phyloP scores from a whole-genome alignment of 2,888 invertebrate species.

The Belgica antarctica region DNA sequence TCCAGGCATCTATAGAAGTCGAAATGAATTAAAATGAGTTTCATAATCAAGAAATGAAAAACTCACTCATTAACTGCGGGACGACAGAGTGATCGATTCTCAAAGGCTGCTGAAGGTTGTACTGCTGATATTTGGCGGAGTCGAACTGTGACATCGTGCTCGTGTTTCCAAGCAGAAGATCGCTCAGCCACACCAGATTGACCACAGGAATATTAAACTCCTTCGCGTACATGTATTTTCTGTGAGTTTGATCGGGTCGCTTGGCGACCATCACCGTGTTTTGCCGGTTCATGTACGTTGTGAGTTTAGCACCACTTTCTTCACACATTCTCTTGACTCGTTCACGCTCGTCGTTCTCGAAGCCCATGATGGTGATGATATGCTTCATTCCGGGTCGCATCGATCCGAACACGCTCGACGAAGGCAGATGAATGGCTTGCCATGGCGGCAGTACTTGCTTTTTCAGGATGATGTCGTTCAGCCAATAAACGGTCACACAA shows the following conservation, averaged over 20 bases:
- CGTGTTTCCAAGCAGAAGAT: conserved; percentile 85
- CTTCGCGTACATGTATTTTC: conserved; percentile 81
- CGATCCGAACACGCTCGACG: conserved; percentile 61
- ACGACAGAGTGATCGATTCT: conserved; percentile 82
- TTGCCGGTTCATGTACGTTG: conserved; percentile 73
- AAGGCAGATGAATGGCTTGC: conserved; percentile 90
- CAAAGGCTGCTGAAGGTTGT: conserved; percentile 74
- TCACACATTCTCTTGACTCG: conserved; percentile 81
- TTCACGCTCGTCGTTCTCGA: conserved; percentile 79
- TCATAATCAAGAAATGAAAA: neutral
- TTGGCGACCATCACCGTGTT: conserved; percentile 75
- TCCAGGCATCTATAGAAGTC: conserved; percentile 76
- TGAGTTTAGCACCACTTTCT: conserved; percentile 79
- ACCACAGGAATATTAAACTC: conserved; percentile 92
- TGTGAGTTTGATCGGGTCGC: conserved; percentile 71
- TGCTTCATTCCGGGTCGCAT: conserved; percentile 74
- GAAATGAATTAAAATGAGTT: conserved; percentile 30
- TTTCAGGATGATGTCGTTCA: conserved; percentile 84
- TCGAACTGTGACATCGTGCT: conserved; percentile 77
- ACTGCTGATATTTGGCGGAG: conserved; percentile 84
- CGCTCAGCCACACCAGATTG: conserved; percentile 90
- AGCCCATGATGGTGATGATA: conserved; percentile 83
- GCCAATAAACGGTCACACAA: conserved; percentile 82
- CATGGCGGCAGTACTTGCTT: conserved; percentile 89
- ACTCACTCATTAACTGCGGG: conserved; percentile 85